Percentiles rank a stretch among this genome's conserved stretches.
These are phyloP conservation scores for Pundamilia nyererei DNA, from an alignment of 2,113 vertebrate species.

Conservation along the genomic window DNA sequence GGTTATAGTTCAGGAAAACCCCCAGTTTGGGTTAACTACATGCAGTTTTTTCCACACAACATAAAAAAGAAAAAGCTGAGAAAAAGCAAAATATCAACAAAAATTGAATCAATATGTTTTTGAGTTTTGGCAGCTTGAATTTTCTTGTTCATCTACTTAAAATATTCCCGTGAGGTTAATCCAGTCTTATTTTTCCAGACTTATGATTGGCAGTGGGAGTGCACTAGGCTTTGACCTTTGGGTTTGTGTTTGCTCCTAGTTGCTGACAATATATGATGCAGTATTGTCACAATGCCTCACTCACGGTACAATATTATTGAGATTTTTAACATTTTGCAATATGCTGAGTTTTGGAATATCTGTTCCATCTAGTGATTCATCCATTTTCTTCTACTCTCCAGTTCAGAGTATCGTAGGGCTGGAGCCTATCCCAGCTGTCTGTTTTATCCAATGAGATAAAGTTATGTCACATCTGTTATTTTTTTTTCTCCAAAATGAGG, in stretches of 20 bases:
- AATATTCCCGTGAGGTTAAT: not conserved
- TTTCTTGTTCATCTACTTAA: not conserved
- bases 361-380: not conserved
- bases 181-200: not conserved
- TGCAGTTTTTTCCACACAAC: not conserved
- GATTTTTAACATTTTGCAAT: not conserved
- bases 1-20: not conserved
- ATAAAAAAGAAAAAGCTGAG: not conserved
- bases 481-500: not conserved
- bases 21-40: not conserved
- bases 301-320: not conserved
- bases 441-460: not conserved
- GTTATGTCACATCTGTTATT: not conserved
- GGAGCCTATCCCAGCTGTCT: not conserved
- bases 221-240: not conserved
- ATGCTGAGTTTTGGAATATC: not conserved
- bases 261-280: not conserved
- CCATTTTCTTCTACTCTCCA: not conserved
- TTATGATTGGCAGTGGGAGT: not conserved
- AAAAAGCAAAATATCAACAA: not conserved
- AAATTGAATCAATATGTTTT: not conserved
- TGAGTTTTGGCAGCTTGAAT: not conserved
- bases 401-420: not conserved
- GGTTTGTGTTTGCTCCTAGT: not conserved
- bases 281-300: not conserved